These are phyloP conservation scores for Coptodon rendalli DNA, from an alignment of 2,113 vertebrate genomes.

Conservation along the genomic window DNA sequence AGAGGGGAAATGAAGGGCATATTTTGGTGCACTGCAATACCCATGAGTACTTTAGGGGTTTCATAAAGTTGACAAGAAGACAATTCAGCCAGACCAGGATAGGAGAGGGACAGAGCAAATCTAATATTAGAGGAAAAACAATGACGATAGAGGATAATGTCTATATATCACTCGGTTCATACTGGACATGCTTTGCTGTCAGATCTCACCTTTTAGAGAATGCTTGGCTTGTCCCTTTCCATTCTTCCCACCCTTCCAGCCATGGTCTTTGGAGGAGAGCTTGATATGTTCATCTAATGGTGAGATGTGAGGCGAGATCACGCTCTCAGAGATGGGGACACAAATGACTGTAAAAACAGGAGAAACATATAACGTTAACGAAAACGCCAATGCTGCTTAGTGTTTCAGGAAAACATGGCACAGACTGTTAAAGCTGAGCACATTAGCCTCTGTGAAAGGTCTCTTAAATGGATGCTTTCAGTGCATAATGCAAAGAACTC, in stretches of 20 bases:
- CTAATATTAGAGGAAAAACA: not conserved
- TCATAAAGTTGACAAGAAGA: slow-evolving; percentile 24
- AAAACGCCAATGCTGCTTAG: not conserved
- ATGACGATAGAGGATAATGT: not conserved
- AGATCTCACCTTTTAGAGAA: slow-evolving; percentile 81
- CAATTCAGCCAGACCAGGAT: not conserved
- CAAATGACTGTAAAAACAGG: slow-evolving; percentile 78
- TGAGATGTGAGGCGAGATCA: slow-evolving; percentile 84
- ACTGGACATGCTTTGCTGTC: not conserved
- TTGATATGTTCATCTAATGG: slow-evolving; percentile 82
- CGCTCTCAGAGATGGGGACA: slow-evolving; percentile 83
- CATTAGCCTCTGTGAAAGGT: not conserved
- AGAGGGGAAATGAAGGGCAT: slow-evolving; percentile 44
- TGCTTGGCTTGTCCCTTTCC: slow-evolving; percentile 81
- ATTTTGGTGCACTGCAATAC: slow-evolving; percentile 34
- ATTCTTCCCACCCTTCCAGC: slow-evolving; percentile 79
- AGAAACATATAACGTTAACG: not conserved
- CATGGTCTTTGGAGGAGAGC: slow-evolving; percentile 81
- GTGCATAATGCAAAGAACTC: not conserved
- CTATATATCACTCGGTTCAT: not conserved
- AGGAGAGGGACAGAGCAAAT: not conserved
- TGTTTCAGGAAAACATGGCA: not conserved
- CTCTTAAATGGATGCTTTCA: not conserved
- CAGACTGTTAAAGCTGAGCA: not conserved
- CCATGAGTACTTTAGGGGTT: not conserved